These are phyloP conservation scores for Polyommatus icarus DNA, from an alignment of 2,888 invertebrate genomes.

Conservation along the genomic window DNA sequence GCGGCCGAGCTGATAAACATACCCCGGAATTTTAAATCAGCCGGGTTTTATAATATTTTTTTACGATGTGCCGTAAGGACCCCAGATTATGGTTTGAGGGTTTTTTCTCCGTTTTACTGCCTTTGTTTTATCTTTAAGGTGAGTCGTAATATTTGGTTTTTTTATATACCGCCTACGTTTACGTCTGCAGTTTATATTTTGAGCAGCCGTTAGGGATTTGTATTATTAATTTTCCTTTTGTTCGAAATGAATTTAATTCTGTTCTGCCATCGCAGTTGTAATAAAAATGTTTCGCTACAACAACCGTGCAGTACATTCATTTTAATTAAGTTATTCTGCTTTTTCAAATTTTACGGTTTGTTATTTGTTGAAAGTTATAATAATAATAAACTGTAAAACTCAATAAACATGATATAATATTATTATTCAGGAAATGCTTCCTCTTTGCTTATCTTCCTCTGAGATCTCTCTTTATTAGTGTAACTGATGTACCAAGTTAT, in stretches of 20 bases:
- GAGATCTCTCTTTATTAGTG: too few species aligned
- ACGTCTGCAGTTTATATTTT: not conserved
- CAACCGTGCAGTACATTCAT: not conserved
- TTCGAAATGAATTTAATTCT: not conserved
- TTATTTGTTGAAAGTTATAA: too few species aligned
- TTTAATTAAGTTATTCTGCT: not conserved
- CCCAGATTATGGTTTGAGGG: slow-evolving; percentile 18
- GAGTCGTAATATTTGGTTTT: not conserved
- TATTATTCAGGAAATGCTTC: too few species aligned
- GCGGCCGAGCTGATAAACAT: slow-evolving; percentile 29
- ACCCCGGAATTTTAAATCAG: slow-evolving; percentile 36
- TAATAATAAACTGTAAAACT: too few species aligned
- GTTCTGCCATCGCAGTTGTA: not conserved
- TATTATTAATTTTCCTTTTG: slow-evolving; percentile 3
- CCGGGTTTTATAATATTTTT: slow-evolving; percentile 27
- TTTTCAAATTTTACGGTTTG: not conserved
- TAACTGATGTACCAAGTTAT: too few species aligned
- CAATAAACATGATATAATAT: too few species aligned
- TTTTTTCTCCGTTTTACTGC: slow-evolving; percentile 16
- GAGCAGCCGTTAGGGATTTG: not conserved
- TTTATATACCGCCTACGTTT: not conserved
- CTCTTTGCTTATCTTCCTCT: too few species aligned
- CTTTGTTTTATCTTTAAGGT: slow-evolving; percentile 18
- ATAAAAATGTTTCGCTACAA: not conserved
- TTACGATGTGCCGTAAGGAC: slow-evolving; percentile 23